Base-by-base conservation (phyloP, 2,888 invertebrate species). In the Notocelia uddmanniana region DNA sequence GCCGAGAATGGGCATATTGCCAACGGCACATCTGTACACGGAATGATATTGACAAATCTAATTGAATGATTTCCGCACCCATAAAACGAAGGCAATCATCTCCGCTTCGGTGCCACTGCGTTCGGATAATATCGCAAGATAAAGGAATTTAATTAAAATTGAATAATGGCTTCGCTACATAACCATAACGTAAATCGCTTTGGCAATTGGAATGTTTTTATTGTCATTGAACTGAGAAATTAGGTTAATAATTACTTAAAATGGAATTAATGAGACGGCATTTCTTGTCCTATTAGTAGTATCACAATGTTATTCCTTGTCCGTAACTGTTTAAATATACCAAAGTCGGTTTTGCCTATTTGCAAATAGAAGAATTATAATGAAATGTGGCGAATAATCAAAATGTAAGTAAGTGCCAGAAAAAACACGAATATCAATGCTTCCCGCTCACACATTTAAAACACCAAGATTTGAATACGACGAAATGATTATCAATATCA, bases 111-210 rank as follows among this genome's bases (percentile, higher is more conserved):
- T 1, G 10, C 18, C 41, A 21, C 58, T 58, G 8, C 41, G 64
- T 37, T 58, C 21, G 1, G 31, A 50, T 50, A 57, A 70, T 58
- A 71, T 71, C 52, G 8, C 26, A 54, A 58, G 70, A 66, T 71
- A 66, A 23, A 50, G 48, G 52, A 71, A 71, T 71, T 71, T 66
- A 71, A 71, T 71, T 71, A 66, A 71, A 66, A 71, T 66, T 59
- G 58, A 71, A 52, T 66, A 71, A 71, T 59, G 64, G n/a, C 50
- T 10, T n/a, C 55, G 50, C 18, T 21, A 37, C 50, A 26, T 31
- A 31, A 31, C 37, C 37, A 34, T 63, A 23, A 5, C 26, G 26
- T 48, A 48, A 31, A 26, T 45, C n/a, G 19, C 23, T 50, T 23
- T 64, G 9, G 55, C 19, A 41, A 63, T 31, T 6, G 31, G 31